These are phyloP conservation scores for Pachyseris speciosa DNA, from an alignment of 64 coral and sea anemone genomes.

Conservation along the genomic window DNA sequence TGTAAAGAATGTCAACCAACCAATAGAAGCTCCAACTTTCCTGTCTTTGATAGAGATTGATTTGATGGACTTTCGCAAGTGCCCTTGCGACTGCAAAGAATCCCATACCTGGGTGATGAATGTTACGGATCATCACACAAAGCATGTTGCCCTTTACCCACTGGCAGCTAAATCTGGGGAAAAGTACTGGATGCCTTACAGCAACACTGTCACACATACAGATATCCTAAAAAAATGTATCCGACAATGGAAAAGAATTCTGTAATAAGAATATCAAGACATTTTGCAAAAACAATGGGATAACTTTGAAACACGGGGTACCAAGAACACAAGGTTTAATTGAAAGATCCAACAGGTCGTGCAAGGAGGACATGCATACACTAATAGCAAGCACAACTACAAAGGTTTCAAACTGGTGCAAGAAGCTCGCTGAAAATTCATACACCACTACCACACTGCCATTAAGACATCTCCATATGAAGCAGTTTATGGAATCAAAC, in stretches of 20 bases:
- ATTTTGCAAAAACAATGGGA: conserved; percentile 39
- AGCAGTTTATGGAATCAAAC: no score
- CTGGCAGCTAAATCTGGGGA: not conserved
- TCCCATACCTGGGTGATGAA: not conserved
- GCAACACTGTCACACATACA: conserved; percentile 6
- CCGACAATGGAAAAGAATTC: conserved; percentile 50
- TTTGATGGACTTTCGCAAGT: conserved; percentile 22
- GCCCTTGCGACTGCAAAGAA: not conserved
- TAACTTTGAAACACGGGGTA: conserved; percentile 34
- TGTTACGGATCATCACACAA: not conserved
- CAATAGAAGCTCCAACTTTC: not conserved
- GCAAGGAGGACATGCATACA: not conserved
- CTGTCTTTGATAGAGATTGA: not conserved
- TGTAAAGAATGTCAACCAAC: conserved; percentile 5
- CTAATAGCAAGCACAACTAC: not conserved
- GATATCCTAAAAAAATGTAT: conserved; percentile 43
- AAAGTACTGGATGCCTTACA: not conserved
- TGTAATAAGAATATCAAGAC: conserved; percentile 21
- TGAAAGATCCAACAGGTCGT: conserved; percentile 39
- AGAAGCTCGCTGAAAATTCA: no score
- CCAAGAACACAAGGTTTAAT: conserved; percentile 40
- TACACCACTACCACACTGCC: no score
- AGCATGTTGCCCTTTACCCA: not conserved
- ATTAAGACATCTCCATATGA: no score
- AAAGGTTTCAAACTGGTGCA: not conserved